A percentile compares a stretch with the other conserved stretches of the same genome.
Evolutionary conservation across 2,113 vertebrate genomes (phyloP).

Genomic region (Caranx melampygus): DNA sequence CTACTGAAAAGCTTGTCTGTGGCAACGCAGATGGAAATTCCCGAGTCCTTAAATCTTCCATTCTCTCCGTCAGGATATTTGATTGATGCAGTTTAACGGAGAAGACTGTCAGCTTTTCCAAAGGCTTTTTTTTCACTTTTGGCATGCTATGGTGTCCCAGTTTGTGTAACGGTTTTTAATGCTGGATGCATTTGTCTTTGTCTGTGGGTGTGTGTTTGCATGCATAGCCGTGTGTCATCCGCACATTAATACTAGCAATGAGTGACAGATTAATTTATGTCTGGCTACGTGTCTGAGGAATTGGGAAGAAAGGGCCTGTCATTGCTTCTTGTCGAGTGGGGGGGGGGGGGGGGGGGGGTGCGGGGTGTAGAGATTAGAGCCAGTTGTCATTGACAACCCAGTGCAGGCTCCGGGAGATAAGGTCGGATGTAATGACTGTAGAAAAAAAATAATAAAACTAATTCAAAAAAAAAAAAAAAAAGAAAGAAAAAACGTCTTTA

Average conservation of each 20-base stretch:
- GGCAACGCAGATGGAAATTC: conserved; percentile 34
- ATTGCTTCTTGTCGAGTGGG: conserved; percentile 88
- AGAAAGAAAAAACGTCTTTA: conserved; percentile 84
- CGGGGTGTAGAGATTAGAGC: conserved; percentile 93
- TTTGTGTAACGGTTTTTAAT: conserved; percentile 77
- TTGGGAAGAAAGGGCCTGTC: conserved; percentile 95
- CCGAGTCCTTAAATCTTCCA: conserved; percentile 49
- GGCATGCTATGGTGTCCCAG: conserved; percentile 76
- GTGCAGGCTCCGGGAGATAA: conserved; percentile 92
- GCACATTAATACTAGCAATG: conserved; percentile 86
- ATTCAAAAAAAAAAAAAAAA: conserved; percentile 81
- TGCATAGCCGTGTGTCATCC: conserved; percentile 65
- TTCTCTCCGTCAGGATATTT: conserved; percentile 58
- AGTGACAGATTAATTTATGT: conserved; percentile 99
- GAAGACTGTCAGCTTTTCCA: conserved; percentile 63
- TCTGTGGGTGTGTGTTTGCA: conserved; percentile 53
- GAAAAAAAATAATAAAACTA: conserved; percentile 77
- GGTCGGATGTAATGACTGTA: conserved; percentile 94
- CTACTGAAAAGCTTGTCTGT: conserved; percentile 42
- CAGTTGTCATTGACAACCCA: conserved; percentile 93
- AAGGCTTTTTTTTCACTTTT: conserved; percentile 62
- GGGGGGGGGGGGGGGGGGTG: conserved; percentile 90
- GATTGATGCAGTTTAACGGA: conserved; percentile 66
- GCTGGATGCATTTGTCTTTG: conserved; percentile 48
- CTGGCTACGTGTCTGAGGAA: conserved; percentile 94